Base-by-base conservation (phyloP, 2,797 vertebrate genomes). In the Sebastes nivosus region DNA sequence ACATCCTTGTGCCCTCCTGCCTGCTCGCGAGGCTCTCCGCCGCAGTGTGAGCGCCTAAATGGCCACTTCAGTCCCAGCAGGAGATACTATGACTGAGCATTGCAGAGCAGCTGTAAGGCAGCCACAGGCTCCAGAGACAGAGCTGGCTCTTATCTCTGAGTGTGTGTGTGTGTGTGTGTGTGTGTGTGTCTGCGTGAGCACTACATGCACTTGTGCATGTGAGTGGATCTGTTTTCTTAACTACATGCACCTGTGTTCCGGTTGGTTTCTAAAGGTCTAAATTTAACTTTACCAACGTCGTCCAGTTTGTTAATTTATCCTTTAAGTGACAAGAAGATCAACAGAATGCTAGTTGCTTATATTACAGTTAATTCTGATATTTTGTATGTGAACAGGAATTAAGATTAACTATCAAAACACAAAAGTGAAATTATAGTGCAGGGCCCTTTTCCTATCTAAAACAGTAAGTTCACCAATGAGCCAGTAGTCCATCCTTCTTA, bases 51-150 rank as follows among this genome's bases (percentile, higher is more conserved):
- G 87, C 22, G 66, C 85, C 85, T 92, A 89, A 93, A 93, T 90
- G 88, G 85, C 89, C 93, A 90, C 87, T 94, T 94, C 88, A 87
- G 84, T 74, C 89, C 86, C 93, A 92, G 93, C 90, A 88, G 93
- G 92, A 87, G 88, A 81, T 65, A 8, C n/a, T 5, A 72, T 59
- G 82, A 80, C 80, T 67, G 82, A 84, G 86, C 85, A 73, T 18
- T 63, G 65, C 80, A 72, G 78, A 87, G 82, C 81, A 86, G 86
- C 83, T 88, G 75, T 36, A 79, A 81, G 76, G 67, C 86, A 86
- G 72, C 42, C 67, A 73, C 52, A 74, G 70, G 61, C 76, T 78
- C 34, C 65, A 75, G 58, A 83, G 50, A 68, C 46, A 27, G 38
- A 77, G 52, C 46, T 42, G n/a, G 20, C 55, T 79, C 63, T 29